Base-by-base conservation (phyloP, 2,113 vertebrate species). In the Hyperopisus bebe region DNA sequence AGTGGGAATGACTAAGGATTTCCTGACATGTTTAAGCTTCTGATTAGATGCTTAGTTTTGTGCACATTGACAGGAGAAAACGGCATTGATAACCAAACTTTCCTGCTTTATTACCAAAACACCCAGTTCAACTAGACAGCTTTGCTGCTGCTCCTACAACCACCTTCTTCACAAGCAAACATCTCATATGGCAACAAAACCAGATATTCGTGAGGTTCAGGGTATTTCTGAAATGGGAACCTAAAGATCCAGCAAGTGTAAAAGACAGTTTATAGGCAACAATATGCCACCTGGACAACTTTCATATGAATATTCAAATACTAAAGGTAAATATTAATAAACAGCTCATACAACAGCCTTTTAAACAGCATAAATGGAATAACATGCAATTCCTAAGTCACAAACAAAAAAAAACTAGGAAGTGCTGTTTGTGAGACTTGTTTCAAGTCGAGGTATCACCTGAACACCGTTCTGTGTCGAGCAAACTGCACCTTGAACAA, bases 321-420 rank as follows among this genome's bases (percentile, higher is more conserved):
- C 86, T 46, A 44, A 55, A 62, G 86, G 84, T 48, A 86, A 86
- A 86, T 86, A 86, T n/a, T 86, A 21, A 85, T 48, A 27, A 24
- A 85, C 5, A 46, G 39, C 15, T 35, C 80, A 46, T 39, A 1
- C 13, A 46, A 46, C 31, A 50, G 19, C 21, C 84, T 86, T 21
- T 51, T 31, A 21, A 74, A 74, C 66, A 74, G 35, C 82, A 47
- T 47, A 53, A 31, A 19, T 31, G 10, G 24, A 86, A 86, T 86
- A 86, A 47, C 27, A 17, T 31, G 48, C 10, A n/a, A 86, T 0
- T 15, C 39, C 11, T n/a, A 44, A 42, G 15, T 42, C 19, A 58
- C 9, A 62, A n/a, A 58, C 19, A 62, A 44, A 15, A 62, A 44
- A n/a, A 9, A 53, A 53, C 13, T 9, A 7, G 17, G 24, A 53